phyloP scores from a whole-genome alignment of 2,888 invertebrate genomes.

The Nezara viridula region DNA sequence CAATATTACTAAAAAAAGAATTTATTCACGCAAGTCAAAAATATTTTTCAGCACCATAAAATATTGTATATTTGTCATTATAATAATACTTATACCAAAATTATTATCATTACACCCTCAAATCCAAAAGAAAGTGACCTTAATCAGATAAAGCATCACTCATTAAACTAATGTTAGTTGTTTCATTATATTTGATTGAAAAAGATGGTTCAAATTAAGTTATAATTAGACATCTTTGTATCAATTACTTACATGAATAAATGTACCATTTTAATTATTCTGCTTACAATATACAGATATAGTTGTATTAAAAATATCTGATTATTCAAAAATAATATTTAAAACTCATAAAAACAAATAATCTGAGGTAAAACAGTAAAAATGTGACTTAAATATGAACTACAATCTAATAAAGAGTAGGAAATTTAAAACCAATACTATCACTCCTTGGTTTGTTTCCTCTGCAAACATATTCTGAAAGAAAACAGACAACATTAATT shows the following conservation, averaged over 20 bases:
- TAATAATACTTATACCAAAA: background rate
- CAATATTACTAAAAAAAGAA: background rate
- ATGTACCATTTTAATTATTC: background rate
- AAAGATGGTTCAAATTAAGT: background rate
- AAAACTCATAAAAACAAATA: background rate
- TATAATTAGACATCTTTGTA: background rate
- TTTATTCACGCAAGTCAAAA: background rate
- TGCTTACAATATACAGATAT: background rate
- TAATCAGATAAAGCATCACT: background rate
- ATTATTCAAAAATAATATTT: background rate
- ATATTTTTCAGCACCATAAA: background rate
- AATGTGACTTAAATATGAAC: background rate
- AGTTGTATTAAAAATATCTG: background rate
- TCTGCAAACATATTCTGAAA: conserved; percentile 33
- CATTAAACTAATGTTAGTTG: background rate
- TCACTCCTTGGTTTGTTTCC: conserved; percentile 24
- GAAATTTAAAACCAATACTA: background rate
- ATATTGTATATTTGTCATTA: too few relatives aligned
- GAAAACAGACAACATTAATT: background rate
- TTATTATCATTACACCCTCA: background rate
- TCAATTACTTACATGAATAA: background rate
- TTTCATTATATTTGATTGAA: background rate
- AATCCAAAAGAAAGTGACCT: background rate
- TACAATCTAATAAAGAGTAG: conserved; percentile 32
- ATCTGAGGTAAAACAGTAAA: background rate